Conservation (phyloP, 2,888 invertebrate genomes). For the Agonum fuliginosum region DNA sequence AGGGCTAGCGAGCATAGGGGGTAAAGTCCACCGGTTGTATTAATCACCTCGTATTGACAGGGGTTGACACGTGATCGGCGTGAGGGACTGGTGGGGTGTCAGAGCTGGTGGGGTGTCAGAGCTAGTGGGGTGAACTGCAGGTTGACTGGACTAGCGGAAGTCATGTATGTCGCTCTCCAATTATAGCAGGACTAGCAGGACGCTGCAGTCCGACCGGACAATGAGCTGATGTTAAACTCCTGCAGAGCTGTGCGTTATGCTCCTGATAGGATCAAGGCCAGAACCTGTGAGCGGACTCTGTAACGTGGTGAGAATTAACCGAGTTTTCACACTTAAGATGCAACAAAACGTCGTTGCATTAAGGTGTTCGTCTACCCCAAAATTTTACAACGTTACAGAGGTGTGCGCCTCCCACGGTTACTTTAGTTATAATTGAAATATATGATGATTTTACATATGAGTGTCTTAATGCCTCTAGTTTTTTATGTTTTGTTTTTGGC, state of each 20-base stretch:
- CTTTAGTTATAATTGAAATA: no score
- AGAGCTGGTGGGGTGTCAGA: neutral
- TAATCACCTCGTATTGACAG: constrained; percentile 42
- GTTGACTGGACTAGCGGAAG: constrained; percentile 35
- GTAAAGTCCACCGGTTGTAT: constrained; percentile 29
- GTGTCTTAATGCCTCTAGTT: no score
- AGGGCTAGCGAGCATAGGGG: no score
- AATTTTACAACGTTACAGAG: no score
- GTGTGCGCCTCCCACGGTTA: no score
- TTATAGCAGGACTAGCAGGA: constrained; percentile 44
- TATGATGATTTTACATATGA: no score
- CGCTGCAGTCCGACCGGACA: constrained; percentile 5
- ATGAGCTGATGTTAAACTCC: neutral
- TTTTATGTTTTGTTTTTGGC: no score
- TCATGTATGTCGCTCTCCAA: constrained; percentile 53
- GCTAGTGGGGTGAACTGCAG: neutral
- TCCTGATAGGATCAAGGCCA: neutral
- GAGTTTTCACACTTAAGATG: no score
- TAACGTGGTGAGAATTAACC: no score
- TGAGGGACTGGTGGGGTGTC: neutral
- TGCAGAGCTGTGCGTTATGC: neutral
- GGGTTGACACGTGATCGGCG: constrained; percentile 40
- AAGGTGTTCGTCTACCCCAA: no score
- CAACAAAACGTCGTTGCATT: no score
- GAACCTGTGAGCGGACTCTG: neutral